Percentiles rank a stretch among this genome's conserved stretches.
Evolutionary conservation across 2,113 vertebrate species (phyloP).

Genomic region (Dromaius novaehollandiae): DNA sequence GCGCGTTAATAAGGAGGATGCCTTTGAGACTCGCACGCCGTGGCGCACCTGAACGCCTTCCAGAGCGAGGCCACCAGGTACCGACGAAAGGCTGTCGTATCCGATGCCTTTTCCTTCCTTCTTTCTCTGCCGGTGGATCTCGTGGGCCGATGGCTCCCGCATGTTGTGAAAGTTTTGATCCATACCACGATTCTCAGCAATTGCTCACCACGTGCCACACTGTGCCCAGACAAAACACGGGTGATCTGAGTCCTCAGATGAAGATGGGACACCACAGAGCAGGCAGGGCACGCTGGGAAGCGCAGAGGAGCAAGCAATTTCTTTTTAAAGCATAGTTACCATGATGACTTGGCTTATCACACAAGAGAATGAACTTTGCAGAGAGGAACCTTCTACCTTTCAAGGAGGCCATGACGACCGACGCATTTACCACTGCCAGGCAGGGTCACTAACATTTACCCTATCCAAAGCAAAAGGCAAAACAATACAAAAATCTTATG

Average conservation of each 20-base stretch:
- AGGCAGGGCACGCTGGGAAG: not conserved
- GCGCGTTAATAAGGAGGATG: not conserved
- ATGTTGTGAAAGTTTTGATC: not conserved
- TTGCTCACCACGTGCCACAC: not conserved
- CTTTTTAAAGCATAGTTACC: not conserved
- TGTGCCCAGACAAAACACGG: not conserved
- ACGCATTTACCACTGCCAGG: not conserved
- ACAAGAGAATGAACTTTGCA: not conserved
- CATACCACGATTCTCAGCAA: not conserved
- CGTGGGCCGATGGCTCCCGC: not conserved
- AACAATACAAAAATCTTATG: not conserved
- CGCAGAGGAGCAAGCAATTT: not conserved
- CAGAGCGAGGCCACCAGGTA: not conserved
- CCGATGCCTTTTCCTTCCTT: not conserved
- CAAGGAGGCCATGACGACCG: not conserved
- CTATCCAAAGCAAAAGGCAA: not conserved
- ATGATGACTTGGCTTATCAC: not conserved
- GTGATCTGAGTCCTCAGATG: not conserved
- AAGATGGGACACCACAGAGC: not conserved
- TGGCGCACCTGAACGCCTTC: not conserved
- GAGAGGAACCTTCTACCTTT: not conserved
- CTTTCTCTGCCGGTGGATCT: not conserved
- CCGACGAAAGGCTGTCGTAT: not conserved
- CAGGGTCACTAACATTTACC: not conserved
- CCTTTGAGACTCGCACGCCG: rapidly evolving